A percentile compares a stretch with the other conserved stretches of the same genome.
phyloP scores from a whole-genome alignment of 2,797 vertebrate genomes.

The Psittacula derbiana region DNA sequence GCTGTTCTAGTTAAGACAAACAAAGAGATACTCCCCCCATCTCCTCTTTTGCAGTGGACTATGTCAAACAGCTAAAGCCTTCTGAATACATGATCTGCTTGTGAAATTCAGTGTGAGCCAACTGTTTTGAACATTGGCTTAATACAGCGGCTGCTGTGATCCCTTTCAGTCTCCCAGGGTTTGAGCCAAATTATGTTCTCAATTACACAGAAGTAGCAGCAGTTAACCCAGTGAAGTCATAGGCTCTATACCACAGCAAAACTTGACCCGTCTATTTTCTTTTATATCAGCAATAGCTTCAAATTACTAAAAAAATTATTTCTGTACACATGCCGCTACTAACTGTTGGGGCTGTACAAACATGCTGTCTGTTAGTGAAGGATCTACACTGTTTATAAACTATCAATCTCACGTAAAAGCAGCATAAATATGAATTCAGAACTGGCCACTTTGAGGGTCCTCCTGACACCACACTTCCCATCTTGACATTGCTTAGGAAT shows the following conservation, averaged over 20 bases:
- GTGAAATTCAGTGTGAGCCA: conserved; percentile 43
- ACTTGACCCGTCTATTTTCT: conserved; percentile 41
- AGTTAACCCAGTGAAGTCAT: conserved; percentile 37
- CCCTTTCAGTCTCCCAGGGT: conserved; percentile 31
- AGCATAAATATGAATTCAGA: background rate
- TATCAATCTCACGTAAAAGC: background rate
- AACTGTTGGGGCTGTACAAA: background rate
- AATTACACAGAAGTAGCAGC: conserved; percentile 44
- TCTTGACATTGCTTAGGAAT: background rate
- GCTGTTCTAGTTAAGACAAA: background rate
- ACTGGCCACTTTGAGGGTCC: background rate
- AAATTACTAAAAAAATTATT: conserved; percentile 15
- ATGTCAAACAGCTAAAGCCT: background rate
- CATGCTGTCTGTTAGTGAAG: background rate
- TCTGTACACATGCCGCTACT: background rate
- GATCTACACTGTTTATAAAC: background rate
- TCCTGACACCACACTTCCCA: background rate
- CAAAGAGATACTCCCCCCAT: background rate
- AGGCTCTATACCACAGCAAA: conserved; percentile 23
- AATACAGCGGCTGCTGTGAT: conserved; percentile 37
- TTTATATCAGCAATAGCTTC: conserved; percentile 47
- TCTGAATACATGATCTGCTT: background rate
- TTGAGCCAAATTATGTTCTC: conserved; percentile 53
- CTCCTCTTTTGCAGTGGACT: background rate
- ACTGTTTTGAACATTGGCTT: conserved; percentile 33